Evolutionary conservation across 1,140 invertebrate genomes (phyloP).

Genomic region (Cephus cinctus): DNA sequence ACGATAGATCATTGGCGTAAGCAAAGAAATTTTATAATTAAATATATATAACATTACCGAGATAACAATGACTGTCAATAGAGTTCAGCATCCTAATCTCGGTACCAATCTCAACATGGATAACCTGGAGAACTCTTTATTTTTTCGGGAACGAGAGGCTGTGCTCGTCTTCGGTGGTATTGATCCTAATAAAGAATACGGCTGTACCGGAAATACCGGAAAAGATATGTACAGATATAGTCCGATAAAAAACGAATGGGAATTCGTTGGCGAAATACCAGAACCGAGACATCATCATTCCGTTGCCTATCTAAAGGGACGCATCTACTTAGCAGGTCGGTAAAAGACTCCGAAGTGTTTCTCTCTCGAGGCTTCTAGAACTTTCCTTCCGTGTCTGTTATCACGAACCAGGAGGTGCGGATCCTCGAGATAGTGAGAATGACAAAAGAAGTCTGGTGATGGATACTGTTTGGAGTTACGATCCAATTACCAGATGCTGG

Average conservation of each 20-base stretch:
- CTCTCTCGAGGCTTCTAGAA: neutral
- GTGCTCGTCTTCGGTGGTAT: constrained; percentile 62
- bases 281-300: constrained; percentile 63
- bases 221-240: constrained; percentile 60
- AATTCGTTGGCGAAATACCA: constrained; percentile 60
- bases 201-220: constrained; percentile 54
- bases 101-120: too few species aligned
- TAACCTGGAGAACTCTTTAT: constrained; percentile 53
- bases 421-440: constrained; percentile 59
- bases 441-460: constrained; percentile 57
- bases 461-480: constrained; percentile 63
- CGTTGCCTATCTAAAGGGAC: constrained; percentile 57
- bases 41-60: too few species aligned
- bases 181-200: constrained; percentile 58
- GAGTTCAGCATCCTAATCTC: too few species aligned
- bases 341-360: neutral
- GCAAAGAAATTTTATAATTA: too few species aligned
- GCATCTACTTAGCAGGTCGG: constrained; percentile 61
- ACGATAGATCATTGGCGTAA: too few species aligned
- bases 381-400: neutral
- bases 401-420: constrained; percentile 58
- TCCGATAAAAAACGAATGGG: constrained; percentile 59
- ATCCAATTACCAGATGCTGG: constrained; percentile 61
- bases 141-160: constrained; percentile 57
- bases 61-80: too few species aligned